Evolutionary conservation across 2,113 vertebrate genomes (phyloP).

Genomic region (Azemiops feae): DNA sequence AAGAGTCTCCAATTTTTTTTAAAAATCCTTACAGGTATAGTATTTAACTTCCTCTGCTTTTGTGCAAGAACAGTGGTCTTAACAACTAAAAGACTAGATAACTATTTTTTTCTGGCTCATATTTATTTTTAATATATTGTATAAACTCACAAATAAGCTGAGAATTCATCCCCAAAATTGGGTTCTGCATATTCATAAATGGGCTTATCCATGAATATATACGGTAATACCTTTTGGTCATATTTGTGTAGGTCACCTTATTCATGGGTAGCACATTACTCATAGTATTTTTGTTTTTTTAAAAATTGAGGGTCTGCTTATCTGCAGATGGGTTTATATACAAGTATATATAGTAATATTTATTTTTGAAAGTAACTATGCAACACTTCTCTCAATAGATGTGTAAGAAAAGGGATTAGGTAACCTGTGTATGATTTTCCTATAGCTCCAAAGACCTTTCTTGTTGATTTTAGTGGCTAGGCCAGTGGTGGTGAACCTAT

Average conservation of each 20-base stretch:
- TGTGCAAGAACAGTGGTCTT: background rate
- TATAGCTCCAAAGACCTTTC: background rate
- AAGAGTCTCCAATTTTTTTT: background rate
- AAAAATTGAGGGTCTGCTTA: background rate
- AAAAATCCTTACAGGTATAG: slow-evolving; percentile 3
- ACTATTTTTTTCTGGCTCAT: background rate
- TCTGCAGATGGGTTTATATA: background rate
- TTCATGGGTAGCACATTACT: background rate
- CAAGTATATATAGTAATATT: background rate
- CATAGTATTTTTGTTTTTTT: background rate
- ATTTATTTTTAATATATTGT: background rate
- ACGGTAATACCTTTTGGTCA: background rate
- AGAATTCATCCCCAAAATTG: background rate
- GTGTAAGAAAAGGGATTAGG: background rate
- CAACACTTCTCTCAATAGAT: background rate
- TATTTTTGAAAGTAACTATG: background rate
- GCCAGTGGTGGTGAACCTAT: no score
- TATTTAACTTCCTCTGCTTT: slow-evolving; percentile 9
- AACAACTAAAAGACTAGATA: background rate
- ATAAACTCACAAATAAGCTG: background rate
- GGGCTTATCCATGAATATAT: background rate
- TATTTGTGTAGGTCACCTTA: background rate
- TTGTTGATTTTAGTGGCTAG: background rate
- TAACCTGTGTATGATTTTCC: background rate
- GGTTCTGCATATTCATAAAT: background rate